phyloP scores from a whole-genome alignment of 2,113 vertebrate species.

The Rhinichthys klamathensis region DNA sequence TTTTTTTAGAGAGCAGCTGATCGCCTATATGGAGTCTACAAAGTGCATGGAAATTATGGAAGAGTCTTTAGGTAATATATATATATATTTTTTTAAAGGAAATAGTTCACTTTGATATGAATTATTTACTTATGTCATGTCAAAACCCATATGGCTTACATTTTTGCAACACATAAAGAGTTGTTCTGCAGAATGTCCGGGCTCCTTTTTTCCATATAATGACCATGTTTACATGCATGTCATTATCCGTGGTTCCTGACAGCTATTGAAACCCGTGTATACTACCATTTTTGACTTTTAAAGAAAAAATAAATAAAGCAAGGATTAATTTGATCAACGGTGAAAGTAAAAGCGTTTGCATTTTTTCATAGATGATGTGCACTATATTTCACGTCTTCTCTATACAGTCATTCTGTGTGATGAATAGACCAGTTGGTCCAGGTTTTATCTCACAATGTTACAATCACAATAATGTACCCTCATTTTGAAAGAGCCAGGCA shows the following conservation, averaged over 20 bases:
- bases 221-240: neutral
- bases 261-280: too few relatives aligned
- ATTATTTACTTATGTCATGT: neutral
- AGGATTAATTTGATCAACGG: neutral
- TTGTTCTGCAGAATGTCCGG: neutral
- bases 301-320: neutral
- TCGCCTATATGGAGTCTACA: constrained; percentile 94
- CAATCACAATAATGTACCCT: constrained; percentile 3
- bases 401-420: neutral
- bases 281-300: too few relatives aligned
- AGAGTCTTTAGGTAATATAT: constrained; percentile 90
- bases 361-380: too few relatives aligned
- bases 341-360: too few relatives aligned
- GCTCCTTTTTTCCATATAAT: neutral
- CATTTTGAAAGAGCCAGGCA: constrained; percentile 15
- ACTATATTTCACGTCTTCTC: too few relatives aligned
- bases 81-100: constrained; percentile 19
- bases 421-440: neutral
- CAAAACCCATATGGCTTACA: neutral
- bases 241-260: too few relatives aligned
- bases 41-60: constrained; percentile 97
- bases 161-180: neutral
- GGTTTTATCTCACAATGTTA: neutral
- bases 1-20: constrained; percentile 89
- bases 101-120: neutral